Evolutionary conservation across 2,113 vertebrate species (phyloP), one percentile per base, ranked within the genome.

Genomic region (Gadus chalcogrammus): DNA sequence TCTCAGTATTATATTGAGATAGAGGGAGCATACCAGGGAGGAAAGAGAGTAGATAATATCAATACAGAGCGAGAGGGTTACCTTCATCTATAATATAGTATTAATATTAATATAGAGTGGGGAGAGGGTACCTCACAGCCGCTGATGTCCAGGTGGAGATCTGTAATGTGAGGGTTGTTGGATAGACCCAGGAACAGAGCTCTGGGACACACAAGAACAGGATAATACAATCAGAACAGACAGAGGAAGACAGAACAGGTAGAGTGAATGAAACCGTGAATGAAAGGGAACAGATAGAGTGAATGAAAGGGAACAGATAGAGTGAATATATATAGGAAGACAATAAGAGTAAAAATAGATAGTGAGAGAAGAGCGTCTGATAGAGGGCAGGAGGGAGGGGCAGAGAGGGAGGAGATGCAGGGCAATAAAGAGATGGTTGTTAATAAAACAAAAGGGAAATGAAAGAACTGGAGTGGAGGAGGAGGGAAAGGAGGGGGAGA

Each of bases 101-200:
- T 48, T 48, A 12, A 31, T 31, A 31, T 31, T 48, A 48, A 48
- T 48, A 48, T 1, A 12, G 6, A 48, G 42, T 48, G 42, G 42
- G 56, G 55, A 42, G 79, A 68, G 65, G 59, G 61, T 91, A 96
- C 95, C 92, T 96, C 95, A 79, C 95, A 96, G 90, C 93, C 84
- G 86, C 94, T 94, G 87, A 95, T 91, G 87, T 96, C 94, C 87
- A 96, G 89, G 78, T 94, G 93, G 76, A 96, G 87, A 67, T 94
- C 93, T 20, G 87, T 88, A 88, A 96, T 92, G 87, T 95, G 94
- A 73, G 93, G 93, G 83, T 96, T 96, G 82, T 94, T 92, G 79
- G 93, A 94, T 79, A 96, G 90, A 75, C 94, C 95, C 64, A 94
- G 90, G 74, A 96, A 91, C 73, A 96, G 89, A 17, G 93, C 94